Conservation (phyloP, 37 sponge, comb jelly and placozoan species). For the Axinella damicornis region DNA sequence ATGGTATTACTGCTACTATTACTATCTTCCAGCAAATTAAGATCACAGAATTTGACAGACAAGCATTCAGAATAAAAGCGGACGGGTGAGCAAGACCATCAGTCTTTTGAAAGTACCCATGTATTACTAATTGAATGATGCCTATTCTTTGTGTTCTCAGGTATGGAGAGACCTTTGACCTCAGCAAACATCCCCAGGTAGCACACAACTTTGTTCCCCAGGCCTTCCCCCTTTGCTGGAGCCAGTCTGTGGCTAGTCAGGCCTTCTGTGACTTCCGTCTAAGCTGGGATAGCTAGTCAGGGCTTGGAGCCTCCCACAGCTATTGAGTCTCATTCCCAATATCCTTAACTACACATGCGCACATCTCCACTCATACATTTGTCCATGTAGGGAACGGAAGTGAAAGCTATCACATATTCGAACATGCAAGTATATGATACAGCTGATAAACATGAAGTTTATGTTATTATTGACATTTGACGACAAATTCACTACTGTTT, state of each 20-base stretch:
- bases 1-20: background rate
- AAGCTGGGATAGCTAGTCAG: no score
- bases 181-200: constrained; percentile 96
- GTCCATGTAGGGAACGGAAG: constrained; percentile 91
- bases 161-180: constrained; percentile 95
- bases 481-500: no score
- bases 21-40: constrained; percentile 60
- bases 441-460: constrained; percentile 77
- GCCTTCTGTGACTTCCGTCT: no score
- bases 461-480: constrained; percentile 97
- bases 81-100: constrained; percentile 64
- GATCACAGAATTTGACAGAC: constrained; percentile 89
- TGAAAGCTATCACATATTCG: constrained; percentile 99
- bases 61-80: constrained; percentile 85
- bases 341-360: no score
- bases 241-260: background rate
- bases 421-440: constrained; percentile 93
- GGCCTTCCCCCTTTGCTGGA: background rate
- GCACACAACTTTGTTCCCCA: no score
- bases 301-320: no score
- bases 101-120: no score
- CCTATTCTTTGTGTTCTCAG: constrained; percentile 23
- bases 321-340: no score
- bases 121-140: background rate
- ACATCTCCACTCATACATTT: no score